Conservation (phyloP, 2,888 invertebrate species). For the Drosophila hamatofila region DNA sequence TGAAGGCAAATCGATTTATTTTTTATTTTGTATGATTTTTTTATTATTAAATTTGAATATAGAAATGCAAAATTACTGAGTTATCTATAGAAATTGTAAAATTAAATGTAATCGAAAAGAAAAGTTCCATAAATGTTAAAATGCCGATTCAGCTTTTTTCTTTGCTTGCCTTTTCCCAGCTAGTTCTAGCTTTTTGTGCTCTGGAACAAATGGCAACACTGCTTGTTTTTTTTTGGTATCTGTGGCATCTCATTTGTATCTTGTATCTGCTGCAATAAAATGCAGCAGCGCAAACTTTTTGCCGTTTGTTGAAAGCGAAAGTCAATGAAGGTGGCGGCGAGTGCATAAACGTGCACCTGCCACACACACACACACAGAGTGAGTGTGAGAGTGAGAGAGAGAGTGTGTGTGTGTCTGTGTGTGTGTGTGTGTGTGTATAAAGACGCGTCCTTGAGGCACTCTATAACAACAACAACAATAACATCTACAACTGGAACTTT, state of each 20-base stretch:
- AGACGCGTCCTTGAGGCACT: conserved; percentile 55
- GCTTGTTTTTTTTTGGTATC: conserved; percentile 41
- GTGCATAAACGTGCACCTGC: conserved; percentile 58
- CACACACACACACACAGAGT: conserved; percentile 18
- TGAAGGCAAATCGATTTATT: too few relatives aligned
- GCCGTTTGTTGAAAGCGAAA: conserved; percentile 62
- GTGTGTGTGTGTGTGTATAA: too few relatives aligned
- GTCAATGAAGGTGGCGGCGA: conserved; percentile 41
- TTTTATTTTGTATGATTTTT: too few relatives aligned
- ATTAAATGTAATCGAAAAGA: too few relatives aligned
- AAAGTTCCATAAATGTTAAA: too few relatives aligned
- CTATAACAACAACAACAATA: conserved; percentile 17
- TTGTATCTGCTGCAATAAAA: conserved; percentile 58
- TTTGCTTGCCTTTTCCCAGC: too few relatives aligned
- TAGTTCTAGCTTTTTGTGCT: too few relatives aligned
- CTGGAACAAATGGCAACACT: too few relatives aligned
- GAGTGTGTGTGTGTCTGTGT: neutral
- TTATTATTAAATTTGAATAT: too few relatives aligned
- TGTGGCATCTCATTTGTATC: conserved; percentile 50
- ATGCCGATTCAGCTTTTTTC: too few relatives aligned
- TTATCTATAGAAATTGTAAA: too few relatives aligned
- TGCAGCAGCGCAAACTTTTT: conserved; percentile 63
- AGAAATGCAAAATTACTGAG: too few relatives aligned
- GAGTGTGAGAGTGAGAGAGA: neutral
- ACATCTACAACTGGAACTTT: conserved; percentile 12